These are phyloP conservation scores for Amiota minor DNA, from an alignment of 2,888 invertebrate species.

Conservation along the genomic window DNA sequence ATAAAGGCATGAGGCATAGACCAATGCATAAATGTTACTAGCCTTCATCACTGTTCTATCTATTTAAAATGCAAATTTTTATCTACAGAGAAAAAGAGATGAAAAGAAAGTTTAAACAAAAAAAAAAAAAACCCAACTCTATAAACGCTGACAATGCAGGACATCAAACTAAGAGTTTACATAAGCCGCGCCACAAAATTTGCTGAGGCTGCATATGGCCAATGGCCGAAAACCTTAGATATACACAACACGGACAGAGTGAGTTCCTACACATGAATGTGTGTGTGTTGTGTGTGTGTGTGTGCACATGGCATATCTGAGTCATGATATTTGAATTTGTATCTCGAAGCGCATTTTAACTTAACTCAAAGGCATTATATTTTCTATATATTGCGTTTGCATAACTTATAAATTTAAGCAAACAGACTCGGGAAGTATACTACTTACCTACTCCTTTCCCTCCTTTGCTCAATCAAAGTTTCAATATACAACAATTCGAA, in stretches of 20 bases:
- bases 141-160: slow-evolving; percentile 7
- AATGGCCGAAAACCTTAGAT: slow-evolving; percentile 20
- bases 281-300: not conserved
- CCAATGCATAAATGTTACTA: no score
- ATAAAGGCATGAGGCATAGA: not conserved
- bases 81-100: not conserved
- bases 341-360: not conserved
- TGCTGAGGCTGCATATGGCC: slow-evolving; percentile 13
- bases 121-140: not conserved
- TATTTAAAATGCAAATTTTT: slow-evolving; percentile 27
- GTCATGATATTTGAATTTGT: not conserved
- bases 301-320: not conserved
- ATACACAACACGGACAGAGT: not conserved
- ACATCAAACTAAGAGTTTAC: not conserved
- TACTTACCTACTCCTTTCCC: not conserved
- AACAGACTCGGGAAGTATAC: slow-evolving; percentile 7
- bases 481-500: not conserved
- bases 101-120: not conserved
- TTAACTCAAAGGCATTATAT: not conserved
- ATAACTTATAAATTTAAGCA: slow-evolving; percentile 28
- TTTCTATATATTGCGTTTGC: not conserved
- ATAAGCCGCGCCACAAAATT: not conserved
- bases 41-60: no score
- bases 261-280: no score
- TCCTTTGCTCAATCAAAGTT: not conserved